Conservation (phyloP, 2,888 invertebrate genomes). For the Parnassius smintheus region DNA sequence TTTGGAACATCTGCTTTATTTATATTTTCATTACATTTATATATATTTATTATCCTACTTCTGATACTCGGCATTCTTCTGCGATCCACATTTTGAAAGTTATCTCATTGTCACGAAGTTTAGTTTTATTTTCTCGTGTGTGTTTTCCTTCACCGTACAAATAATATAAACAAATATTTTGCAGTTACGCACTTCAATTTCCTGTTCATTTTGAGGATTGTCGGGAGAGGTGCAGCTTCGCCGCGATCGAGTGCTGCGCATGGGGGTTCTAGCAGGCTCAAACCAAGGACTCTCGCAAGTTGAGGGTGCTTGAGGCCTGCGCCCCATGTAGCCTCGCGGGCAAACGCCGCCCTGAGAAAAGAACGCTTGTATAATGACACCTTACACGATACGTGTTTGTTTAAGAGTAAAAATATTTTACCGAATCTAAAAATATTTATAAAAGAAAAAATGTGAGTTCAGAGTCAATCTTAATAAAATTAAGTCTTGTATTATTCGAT, state of each 20-base stretch:
- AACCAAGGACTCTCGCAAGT: slow-evolving; percentile 90
- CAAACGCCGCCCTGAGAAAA: slow-evolving; percentile 88
- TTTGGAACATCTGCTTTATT: no score
- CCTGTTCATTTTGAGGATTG: slow-evolving; percentile 79
- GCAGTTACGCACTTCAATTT: slow-evolving; percentile 63
- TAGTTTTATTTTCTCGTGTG: no score
- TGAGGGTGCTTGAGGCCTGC: slow-evolving; percentile 91
- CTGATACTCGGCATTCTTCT: no score
- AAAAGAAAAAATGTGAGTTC: no score
- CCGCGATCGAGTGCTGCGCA: slow-evolving; percentile 95
- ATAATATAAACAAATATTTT: neutral
- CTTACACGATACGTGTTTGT: slow-evolving; percentile 76
- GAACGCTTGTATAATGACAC: slow-evolving; percentile 1
- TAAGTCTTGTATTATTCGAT: no score
- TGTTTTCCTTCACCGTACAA: neutral
- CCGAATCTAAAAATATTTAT: no score
- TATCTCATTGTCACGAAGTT: no score
- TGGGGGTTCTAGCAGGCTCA: slow-evolving; percentile 92
- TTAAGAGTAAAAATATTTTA: no score
- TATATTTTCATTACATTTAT: no score
- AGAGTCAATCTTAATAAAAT: no score
- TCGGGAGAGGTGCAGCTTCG: slow-evolving; percentile 91
- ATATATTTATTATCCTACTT: no score
- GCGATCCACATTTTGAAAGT: no score
- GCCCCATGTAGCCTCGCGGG: slow-evolving; percentile 92